Conservation (phyloP, 2,888 invertebrate species). For the Erebia palarica region DNA sequence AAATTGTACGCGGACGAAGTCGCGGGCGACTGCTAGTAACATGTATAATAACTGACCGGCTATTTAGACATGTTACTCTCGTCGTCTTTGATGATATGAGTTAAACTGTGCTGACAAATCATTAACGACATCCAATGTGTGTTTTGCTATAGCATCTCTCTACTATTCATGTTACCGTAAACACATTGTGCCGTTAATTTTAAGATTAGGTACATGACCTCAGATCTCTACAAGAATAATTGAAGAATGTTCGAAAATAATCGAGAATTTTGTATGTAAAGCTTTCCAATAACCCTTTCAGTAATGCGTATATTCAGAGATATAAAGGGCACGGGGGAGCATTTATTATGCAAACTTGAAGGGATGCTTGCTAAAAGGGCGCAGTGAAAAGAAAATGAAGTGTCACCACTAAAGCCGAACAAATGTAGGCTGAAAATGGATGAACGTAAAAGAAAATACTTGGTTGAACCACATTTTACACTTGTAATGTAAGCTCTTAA, state of each 20-base stretch:
- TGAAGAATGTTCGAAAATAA: constrained; percentile 21
- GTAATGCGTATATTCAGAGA: constrained; percentile 51
- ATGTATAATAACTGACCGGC: too few relatives aligned
- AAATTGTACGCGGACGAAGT: too few relatives aligned
- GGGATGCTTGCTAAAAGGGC: constrained; percentile 45
- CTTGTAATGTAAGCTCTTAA: constrained; percentile 17
- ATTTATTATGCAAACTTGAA: constrained; percentile 66
- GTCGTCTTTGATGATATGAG: too few relatives aligned
- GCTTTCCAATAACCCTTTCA: constrained; percentile 44
- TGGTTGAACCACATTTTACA: constrained; percentile 13
- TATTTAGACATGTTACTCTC: too few relatives aligned
- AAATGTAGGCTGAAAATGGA: constrained; percentile 38
- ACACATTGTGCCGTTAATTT: too few relatives aligned
- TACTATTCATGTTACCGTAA: too few relatives aligned
- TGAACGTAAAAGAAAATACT: constrained; percentile 22
- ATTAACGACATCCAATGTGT: too few relatives aligned
- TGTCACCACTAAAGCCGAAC: constrained; percentile 56
- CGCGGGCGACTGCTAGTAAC: too few relatives aligned
- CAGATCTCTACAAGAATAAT: too few relatives aligned
- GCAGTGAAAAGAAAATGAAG: constrained; percentile 63
- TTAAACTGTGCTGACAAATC: too few relatives aligned
- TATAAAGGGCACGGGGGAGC: constrained; percentile 45
- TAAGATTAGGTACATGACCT: too few relatives aligned
- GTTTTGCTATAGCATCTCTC: too few relatives aligned
- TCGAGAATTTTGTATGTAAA: constrained; percentile 27